Base-by-base conservation (phyloP, 1,140 invertebrate species). In the Pseudomyrmex flavicornis region DNA sequence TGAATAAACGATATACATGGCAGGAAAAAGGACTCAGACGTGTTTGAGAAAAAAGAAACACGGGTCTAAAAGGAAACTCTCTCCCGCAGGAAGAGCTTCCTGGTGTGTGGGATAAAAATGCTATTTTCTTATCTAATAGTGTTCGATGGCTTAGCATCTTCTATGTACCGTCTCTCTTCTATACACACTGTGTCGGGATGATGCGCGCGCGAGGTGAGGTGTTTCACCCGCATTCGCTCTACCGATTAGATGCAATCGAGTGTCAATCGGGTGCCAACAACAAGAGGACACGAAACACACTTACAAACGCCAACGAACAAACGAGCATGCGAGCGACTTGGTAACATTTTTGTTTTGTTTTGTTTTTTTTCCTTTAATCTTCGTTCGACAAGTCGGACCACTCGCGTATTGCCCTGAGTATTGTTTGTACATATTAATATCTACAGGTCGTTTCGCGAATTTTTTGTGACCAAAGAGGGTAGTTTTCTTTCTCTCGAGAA, bases 351-450 rank as follows among this genome's bases (percentile, higher is more conserved):
- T 63, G 35, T 22, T n/a, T 46, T 50, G 15, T 7, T 17, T 8
- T 35, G 35, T 26, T 35, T 35, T 79, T 7, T 48, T 48, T 52
- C 35, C 5, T n/a, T 46, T 50, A 13, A 35, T 35, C 35, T 17
- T 48, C 35, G 44, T 79, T 22, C 44, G 54, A 79, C 65, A 52
- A 12, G 20, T 70, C 54, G 46, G 76, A 80, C 56, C 54, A 59
- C 76, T 80, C 66, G 76, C 76, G 62, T 66, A 82, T 88, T 89
- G 83, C 82, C 89, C 89, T 90, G 88, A 90, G 86, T 86, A 90
- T 90, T 66, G 68, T 88, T 90, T 88, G 35, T 87, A 44, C 56
- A 86, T 84, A 35, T 89, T 82, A 52, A 82, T 79, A 77, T 83
- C 46, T 65, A 85, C 77, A 72, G 52, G 50, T 20, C 20, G 44